These are phyloP conservation scores for Homarus gammarus DNA, from an alignment of 2,888 invertebrate species.

Conservation along the genomic window DNA sequence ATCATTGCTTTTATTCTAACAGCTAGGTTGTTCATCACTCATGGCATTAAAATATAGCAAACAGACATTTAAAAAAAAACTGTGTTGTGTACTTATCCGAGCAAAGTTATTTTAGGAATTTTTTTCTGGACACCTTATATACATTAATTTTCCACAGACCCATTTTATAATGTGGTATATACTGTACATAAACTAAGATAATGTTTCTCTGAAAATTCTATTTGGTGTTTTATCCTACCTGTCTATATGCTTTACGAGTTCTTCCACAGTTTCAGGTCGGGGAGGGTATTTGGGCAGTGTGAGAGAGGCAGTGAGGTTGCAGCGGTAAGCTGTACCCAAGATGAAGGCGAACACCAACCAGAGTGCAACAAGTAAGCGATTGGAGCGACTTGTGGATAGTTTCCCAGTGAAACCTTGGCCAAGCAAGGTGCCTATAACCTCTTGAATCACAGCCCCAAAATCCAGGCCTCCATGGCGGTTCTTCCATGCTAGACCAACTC, in stretches of 20 bases:
- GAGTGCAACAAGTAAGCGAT: not conserved
- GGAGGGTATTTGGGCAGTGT: constrained; percentile 27
- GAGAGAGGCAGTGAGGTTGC: constrained; percentile 38
- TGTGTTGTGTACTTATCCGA: not conserved
- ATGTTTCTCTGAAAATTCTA: not conserved
- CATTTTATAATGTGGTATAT: not conserved
- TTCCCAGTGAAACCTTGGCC: constrained; percentile 1
- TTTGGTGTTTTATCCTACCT: not conserved
- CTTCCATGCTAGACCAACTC: no score
- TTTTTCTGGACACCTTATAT: not conserved
- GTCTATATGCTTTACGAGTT: constrained; percentile 5
- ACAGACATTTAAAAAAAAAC: not conserved
- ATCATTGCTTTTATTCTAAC: no score
- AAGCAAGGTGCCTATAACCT: not conserved
- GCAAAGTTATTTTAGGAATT: not conserved
- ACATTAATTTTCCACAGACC: not conserved
- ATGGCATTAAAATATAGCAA: no score
- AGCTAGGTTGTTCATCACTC: no score
- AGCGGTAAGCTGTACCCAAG: constrained; percentile 13
- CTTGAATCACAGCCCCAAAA: not conserved
- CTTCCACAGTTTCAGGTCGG: constrained; percentile 3
- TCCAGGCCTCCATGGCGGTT: no score
- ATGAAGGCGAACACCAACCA: constrained; percentile 40
- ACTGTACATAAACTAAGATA: not conserved
- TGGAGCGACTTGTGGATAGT: not conserved